Conservation (phyloP, 2,797 vertebrate species). For the Galago senegalensis region DNA sequence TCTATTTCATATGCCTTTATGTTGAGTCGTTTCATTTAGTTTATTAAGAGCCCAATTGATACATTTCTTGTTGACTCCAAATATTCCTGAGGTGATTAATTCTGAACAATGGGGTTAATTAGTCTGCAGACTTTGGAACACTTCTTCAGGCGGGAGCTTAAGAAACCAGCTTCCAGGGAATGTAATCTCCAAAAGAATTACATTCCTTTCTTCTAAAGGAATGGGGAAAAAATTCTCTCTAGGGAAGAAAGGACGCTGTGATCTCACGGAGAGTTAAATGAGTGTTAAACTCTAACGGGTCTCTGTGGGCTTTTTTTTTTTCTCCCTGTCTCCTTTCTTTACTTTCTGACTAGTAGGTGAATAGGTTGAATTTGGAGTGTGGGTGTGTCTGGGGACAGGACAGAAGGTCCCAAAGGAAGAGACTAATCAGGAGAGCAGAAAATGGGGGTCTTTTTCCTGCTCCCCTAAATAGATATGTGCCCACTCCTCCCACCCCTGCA, state of each 20-base stretch:
- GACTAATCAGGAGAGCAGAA: background rate
- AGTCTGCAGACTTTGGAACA: constrained; percentile 75
- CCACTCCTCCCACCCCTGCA: background rate
- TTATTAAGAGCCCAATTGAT: constrained; percentile 84
- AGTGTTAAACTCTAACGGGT: constrained; percentile 37
- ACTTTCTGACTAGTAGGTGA: constrained; percentile 53
- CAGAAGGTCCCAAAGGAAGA: background rate
- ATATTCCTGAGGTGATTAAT: constrained; percentile 74
- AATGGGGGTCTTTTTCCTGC: background rate
- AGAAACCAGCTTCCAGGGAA: constrained; percentile 72
- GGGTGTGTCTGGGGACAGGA: background rate
- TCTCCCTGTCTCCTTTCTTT: background rate
- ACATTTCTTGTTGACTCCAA: constrained; percentile 77
- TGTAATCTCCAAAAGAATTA: constrained; percentile 72
- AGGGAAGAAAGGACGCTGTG: constrained; percentile 56
- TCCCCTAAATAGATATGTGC: background rate
- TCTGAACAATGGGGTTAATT: constrained; percentile 82
- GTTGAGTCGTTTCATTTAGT: constrained; percentile 81
- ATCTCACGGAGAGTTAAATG: background rate
- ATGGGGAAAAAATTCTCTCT: constrained; percentile 40
- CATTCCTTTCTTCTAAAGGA: constrained; percentile 77
- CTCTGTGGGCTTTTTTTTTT: constrained; percentile 17
- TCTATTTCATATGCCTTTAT: constrained; percentile 84
- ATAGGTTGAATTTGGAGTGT: constrained; percentile 48
- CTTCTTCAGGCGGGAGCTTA: constrained; percentile 69